A percentile compares a stretch with the other conserved stretches of the same genome.
Evolutionary conservation across 2,888 invertebrate species (phyloP).

Genomic region (Ennomos erosarius): DNA sequence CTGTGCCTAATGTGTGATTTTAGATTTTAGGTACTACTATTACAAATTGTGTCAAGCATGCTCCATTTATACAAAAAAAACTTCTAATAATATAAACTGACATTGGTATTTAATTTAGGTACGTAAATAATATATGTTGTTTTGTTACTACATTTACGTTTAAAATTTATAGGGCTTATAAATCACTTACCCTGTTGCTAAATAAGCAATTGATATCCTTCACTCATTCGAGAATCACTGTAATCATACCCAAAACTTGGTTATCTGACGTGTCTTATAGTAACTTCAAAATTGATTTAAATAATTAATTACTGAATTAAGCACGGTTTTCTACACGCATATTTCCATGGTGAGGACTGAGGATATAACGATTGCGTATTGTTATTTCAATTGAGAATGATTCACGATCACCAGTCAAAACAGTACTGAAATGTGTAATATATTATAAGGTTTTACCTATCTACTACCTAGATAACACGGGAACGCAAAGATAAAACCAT

Average conservation of each 20-base stretch:
- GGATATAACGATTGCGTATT: neutral
- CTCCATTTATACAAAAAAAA: no score
- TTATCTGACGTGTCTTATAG: no score
- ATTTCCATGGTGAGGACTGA: neutral
- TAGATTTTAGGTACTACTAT: no score
- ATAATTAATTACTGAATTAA: no score
- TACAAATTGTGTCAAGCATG: no score
- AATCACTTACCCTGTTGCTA: neutral
- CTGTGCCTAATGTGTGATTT: no score
- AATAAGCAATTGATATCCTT: neutral
- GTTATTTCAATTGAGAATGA: conserved; percentile 30
- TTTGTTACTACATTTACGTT: no score
- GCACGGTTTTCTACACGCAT: neutral
- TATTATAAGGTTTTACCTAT: conserved; percentile 28
- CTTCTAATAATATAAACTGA: no score
- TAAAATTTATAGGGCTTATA: neutral
- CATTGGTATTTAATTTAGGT: no score
- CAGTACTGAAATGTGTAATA: conserved; percentile 36
- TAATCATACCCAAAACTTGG: neutral
- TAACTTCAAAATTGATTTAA: no score
- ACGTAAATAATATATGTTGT: no score
- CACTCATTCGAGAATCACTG: neutral
- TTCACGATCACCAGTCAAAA: conserved; percentile 41
- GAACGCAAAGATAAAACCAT: conserved; percentile 27
- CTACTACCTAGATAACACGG: conserved; percentile 36